Percentiles rank a stretch among this genome's conserved stretches.
These are phyloP conservation scores for Orthonyx spaldingii DNA, from an alignment of 2,113 vertebrate genomes.

Conservation along the genomic window DNA sequence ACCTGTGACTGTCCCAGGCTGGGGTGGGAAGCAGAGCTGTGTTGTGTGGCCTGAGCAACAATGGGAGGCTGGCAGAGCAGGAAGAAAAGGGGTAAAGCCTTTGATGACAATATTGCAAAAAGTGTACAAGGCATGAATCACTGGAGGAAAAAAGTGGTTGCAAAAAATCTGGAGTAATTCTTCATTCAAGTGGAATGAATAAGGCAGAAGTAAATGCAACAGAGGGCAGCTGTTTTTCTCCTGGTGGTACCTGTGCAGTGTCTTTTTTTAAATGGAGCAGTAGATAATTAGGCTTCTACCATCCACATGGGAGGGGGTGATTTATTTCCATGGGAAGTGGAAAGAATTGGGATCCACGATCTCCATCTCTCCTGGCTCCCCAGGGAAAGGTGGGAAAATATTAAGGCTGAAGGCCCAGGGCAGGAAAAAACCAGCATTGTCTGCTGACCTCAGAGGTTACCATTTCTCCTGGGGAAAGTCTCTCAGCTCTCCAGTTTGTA, in stretches of 20 bases:
- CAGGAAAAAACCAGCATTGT: not conserved
- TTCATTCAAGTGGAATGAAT: not conserved
- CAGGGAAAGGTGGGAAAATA: not conserved
- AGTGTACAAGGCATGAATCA: not conserved
- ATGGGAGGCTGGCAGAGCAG: not conserved
- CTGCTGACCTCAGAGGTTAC: not conserved
- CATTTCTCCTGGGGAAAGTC: not conserved
- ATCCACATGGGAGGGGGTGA: not conserved
- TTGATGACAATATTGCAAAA: not conserved
- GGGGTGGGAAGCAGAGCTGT: not conserved
- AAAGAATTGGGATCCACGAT: not conserved
- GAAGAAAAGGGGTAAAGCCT: not conserved
- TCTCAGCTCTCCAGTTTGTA: not conserved
- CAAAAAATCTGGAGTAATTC: not conserved
- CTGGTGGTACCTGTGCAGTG: not conserved
- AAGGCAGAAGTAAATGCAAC: not conserved
- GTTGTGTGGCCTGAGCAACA: not conserved
- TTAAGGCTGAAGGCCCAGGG: not conserved
- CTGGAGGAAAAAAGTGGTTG: rapidly evolving
- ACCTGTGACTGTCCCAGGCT: not conserved
- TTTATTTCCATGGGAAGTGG: not conserved
- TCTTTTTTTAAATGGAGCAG: not conserved
- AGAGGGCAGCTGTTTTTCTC: not conserved
- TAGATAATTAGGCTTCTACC: not conserved
- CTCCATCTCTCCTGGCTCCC: not conserved